Conservation (phyloP, 2,888 invertebrate species). For the Cloeon dipterum region DNA sequence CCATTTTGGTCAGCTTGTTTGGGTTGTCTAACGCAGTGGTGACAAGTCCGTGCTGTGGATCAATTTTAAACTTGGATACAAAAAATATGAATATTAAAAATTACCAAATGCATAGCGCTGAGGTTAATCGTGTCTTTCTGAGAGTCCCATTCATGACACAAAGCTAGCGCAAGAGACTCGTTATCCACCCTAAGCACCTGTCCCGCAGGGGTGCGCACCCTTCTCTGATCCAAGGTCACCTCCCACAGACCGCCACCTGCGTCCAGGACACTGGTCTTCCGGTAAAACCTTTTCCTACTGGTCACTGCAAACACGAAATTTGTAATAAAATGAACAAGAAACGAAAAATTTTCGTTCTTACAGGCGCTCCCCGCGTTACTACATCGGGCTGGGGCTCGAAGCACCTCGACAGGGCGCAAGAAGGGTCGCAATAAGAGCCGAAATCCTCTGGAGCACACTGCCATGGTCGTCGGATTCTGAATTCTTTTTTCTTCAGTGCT, state of each 20-base stretch:
- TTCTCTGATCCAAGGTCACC: conserved; percentile 67
- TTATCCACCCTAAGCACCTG: conserved; percentile 48
- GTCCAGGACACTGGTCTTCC: conserved; percentile 42
- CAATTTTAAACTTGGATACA: too few species aligned
- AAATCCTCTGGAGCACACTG: too few species aligned
- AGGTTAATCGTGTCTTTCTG: conserved; percentile 56
- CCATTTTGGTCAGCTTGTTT: conserved; percentile 45
- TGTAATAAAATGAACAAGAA: too few species aligned
- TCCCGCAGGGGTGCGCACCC: conserved; percentile 77
- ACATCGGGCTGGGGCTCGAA: too few species aligned
- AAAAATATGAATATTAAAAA: too few species aligned
- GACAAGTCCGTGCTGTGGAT: conserved; percentile 55
- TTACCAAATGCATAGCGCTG: conserved; percentile 74
- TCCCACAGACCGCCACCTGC: conserved; percentile 47
- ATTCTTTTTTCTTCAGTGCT: too few species aligned
- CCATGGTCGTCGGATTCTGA: too few species aligned
- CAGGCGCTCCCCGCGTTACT: too few species aligned
- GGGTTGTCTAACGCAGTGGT: conserved; percentile 90
- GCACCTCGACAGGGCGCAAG: too few species aligned
- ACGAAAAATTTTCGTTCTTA: too few species aligned
- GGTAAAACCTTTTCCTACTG: conserved; percentile 47
- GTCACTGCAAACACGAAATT: conserved; percentile 2
- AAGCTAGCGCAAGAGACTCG: conserved; percentile 75
- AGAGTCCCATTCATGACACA: conserved; percentile 85
- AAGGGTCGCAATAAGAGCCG: too few species aligned